Conservation (phyloP, 1,140 invertebrate species). For the Cyclina sinensis region DNA sequence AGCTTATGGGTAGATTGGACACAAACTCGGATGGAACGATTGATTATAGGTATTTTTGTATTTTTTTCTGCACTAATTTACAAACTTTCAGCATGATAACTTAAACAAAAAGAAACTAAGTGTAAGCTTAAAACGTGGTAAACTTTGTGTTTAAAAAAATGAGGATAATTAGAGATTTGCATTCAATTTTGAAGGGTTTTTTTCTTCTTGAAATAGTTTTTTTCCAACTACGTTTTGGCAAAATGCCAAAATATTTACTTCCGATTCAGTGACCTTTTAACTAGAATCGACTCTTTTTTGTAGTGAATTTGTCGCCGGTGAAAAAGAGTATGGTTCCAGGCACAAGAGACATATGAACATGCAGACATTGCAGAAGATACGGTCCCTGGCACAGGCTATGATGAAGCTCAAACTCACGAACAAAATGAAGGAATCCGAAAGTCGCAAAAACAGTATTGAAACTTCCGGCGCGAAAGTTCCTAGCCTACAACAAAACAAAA, state of each 20-base stretch:
- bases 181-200: no score
- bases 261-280: no score
- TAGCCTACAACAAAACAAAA: not conserved
- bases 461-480: no score
- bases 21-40: slow-evolving; percentile 76
- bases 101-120: no score
- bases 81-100: no score
- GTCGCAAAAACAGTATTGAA: not conserved
- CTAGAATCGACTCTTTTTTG: no score
- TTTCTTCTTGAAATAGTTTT: no score
- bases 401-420: slow-evolving; percentile 19
- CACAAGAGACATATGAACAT: slow-evolving; percentile 53
- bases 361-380: slow-evolving; percentile 47
- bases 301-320: slow-evolving; percentile 47
- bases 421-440: not conserved
- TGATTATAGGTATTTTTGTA: slow-evolving; percentile 73
- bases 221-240: no score
- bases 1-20: slow-evolving; percentile 73
- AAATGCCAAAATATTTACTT: no score
- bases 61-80: not conserved
- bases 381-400: slow-evolving; percentile 33
- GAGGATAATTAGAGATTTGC: no score
- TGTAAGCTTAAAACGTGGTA: no score
- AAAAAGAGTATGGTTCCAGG: slow-evolving; percentile 50
- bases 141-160: no score